Evolutionary conservation across 2,888 invertebrate genomes (phyloP).

Genomic region (Cephus nigrinus): DNA sequence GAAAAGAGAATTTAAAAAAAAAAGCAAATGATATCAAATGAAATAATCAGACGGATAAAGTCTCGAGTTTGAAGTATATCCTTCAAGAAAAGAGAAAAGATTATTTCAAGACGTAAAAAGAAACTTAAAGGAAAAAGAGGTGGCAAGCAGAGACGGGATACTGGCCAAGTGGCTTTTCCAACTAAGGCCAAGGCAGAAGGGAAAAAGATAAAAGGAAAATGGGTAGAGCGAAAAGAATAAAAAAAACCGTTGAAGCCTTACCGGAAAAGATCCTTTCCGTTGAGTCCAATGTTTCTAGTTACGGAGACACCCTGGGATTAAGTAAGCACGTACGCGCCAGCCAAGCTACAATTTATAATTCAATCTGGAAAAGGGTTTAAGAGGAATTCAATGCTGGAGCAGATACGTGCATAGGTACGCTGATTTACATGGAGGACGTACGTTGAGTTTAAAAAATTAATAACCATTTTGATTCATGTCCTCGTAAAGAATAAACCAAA

Average conservation of each 20-base stretch:
- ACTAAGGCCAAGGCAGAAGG: background rate
- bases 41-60: background rate
- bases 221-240: constrained; percentile 16
- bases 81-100: background rate
- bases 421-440: background rate
- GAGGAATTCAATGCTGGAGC: background rate
- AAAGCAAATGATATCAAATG: background rate
- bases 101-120: background rate
- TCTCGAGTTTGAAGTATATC: background rate
- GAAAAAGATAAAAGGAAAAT: constrained; percentile 5
- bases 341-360: background rate
- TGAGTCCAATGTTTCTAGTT: background rate
- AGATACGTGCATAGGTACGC: no score
- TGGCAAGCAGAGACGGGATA: background rate
- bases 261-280: background rate
- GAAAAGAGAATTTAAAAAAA: background rate
- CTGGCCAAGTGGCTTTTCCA: background rate
- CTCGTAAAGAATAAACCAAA: background rate
- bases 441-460: background rate
- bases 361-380: background rate
- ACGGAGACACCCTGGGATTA: background rate
- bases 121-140: background rate
- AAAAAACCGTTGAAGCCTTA: constrained; percentile 11
- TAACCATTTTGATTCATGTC: background rate
- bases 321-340: background rate